Conservation (phyloP, 2,888 invertebrate genomes). For the Marasmarcha lunaedactyla region DNA sequence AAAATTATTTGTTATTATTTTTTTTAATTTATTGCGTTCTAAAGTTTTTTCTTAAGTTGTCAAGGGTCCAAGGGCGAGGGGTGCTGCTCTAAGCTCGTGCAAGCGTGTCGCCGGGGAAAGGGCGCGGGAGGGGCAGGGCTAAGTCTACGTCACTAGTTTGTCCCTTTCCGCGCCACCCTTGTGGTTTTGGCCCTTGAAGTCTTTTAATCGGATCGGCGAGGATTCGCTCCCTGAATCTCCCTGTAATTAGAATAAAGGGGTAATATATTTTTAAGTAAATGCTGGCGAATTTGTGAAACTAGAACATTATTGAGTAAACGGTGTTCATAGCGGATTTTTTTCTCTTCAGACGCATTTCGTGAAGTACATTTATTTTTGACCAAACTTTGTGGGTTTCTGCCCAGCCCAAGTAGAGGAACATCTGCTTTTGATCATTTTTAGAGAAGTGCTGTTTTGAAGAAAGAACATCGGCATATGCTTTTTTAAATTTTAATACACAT, state of each 20-base stretch:
- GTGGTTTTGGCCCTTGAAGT: slow-evolving; percentile 60
- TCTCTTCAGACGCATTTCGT: too few relatives aligned
- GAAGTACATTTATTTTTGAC: too few relatives aligned
- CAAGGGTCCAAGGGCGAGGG: slow-evolving; percentile 8
- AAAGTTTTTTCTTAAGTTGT: slow-evolving; percentile 23
- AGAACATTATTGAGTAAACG: too few relatives aligned
- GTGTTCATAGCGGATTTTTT: too few relatives aligned
- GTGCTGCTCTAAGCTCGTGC: background rate
- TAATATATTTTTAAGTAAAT: slow-evolving; percentile 7
- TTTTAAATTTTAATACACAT: too few relatives aligned
- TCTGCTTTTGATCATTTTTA: too few relatives aligned
- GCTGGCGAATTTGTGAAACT: slow-evolving; percentile 1
- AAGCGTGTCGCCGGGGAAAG: background rate
- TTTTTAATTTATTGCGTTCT: slow-evolving; percentile 57
- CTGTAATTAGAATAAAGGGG: slow-evolving; percentile 48
- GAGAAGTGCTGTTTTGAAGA: too few relatives aligned
- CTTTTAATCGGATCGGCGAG: slow-evolving; percentile 69
- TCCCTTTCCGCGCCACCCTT: slow-evolving; percentile 46
- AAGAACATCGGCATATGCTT: too few relatives aligned
- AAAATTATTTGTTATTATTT: slow-evolving; percentile 44
- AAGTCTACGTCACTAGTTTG: slow-evolving; percentile 45
- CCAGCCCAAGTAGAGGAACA: too few relatives aligned
- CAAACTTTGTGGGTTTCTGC: too few relatives aligned
- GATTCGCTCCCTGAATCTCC: slow-evolving; percentile 77
- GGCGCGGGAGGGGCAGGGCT: slow-evolving; percentile 14